Evolutionary conservation across 2,797 vertebrate species (phyloP), one percentile per base, ranked within the genome.

Genomic region (Tauraco hartlaubi): DNA sequence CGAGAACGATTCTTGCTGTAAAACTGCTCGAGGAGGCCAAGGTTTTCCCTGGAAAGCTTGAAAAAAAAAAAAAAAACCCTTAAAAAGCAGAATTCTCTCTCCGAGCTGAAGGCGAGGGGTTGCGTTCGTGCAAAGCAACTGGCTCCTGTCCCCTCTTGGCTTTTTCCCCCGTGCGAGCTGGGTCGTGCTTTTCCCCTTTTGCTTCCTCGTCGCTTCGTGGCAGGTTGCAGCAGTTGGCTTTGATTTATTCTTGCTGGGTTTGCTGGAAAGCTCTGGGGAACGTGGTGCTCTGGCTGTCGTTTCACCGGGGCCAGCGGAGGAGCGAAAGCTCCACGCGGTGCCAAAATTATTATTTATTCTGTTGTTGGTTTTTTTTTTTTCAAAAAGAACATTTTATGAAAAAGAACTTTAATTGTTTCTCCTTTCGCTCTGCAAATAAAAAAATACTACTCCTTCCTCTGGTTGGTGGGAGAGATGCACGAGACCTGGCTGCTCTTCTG

Each of bases 191-290:
- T 55, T 75, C 52, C 51, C 55, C 49, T 80, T 87, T 44, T 44
- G 44, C 59, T 23, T 78, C 58, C 58, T 52, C 0, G 0, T 17
- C 64, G 75, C 26, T 91, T 28, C 49, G 3, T 2, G 5, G 79
- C 49, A 11, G n/a, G 35, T 59, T 51, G 58, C 6, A 1, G 46
- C 1, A 16, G 4, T 52, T 51, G 56, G 31, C 72, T 89, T 88
- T 86, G 81, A 89, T 91, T 85, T 74, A 66, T 95, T 82, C 52
- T 66, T 56, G 48, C 56, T 74, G 72, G 20, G 10, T 66, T 85
- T 82, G 41, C 76, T 75, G 29, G 39, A 29, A 72, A 84, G 11
- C 29, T 1, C 37, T 5, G 0, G 35, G 48, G 23, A 62, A 49
- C 0, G 3, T 5, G 11, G 16, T 31, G 21, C 43, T 77, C 18